Percentiles rank a stretch among this genome's conserved stretches.
Evolutionary conservation across 2,113 vertebrate species (phyloP).

Genomic region (Dasyprocta punctata): DNA sequence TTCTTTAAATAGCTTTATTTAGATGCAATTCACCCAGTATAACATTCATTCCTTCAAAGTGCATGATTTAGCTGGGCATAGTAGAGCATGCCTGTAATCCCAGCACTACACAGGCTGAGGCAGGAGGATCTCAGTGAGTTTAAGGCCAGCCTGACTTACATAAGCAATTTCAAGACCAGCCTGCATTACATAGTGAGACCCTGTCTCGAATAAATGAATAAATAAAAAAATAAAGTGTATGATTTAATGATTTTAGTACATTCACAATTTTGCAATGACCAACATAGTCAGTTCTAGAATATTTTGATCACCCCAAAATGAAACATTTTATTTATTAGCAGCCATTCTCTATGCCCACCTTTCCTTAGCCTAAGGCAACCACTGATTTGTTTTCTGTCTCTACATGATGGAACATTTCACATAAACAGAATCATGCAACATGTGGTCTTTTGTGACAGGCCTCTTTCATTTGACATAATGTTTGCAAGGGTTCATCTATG

Average conservation of each 20-base stretch:
- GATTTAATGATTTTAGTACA: background rate
- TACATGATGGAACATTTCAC: background rate
- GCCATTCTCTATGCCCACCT: background rate
- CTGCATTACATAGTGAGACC: too few species aligned
- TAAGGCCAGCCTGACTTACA: too few species aligned
- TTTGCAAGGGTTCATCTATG: background rate
- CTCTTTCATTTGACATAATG: background rate
- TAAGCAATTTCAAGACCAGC: too few species aligned
- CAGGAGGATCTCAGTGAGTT: too few species aligned
- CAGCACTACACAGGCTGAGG: too few species aligned
- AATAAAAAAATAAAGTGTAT: too few species aligned
- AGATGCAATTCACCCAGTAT: background rate
- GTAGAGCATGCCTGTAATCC: too few species aligned
- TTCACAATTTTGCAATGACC: background rate
- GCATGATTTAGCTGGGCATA: background rate
- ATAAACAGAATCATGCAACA: background rate
- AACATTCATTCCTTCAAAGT: background rate
- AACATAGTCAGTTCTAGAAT: background rate
- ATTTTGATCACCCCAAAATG: background rate
- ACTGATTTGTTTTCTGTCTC: background rate
- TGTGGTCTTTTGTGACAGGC: background rate
- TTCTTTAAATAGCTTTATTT: background rate
- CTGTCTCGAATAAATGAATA: too few species aligned
- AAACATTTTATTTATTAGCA: background rate
- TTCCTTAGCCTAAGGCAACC: background rate